Base-by-base conservation (phyloP, 2,888 invertebrate species). In the Caenorhabditis afra region DNA sequence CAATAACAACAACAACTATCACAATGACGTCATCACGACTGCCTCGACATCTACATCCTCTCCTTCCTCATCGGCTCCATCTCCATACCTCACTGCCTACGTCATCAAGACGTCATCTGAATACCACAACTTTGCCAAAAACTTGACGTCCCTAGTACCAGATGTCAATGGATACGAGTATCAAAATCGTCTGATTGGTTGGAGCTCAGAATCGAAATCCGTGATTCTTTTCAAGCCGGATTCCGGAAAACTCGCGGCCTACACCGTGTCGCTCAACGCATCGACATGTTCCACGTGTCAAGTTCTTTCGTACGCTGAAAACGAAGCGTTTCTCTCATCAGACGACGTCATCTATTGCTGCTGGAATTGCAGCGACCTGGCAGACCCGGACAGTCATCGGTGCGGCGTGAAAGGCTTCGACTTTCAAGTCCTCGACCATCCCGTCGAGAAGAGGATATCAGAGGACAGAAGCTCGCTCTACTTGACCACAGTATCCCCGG, bases 21-120 rank as follows among this genome's bases (percentile, higher is more conserved):
- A 47, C 12, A 61, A 62, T 23, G 64, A 70, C 53, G 41, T 64
- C 14, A 18, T 71, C 3, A 70, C 67, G 1, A 68, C 68, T 10
- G 41, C 58, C 14, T 57, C 68, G 11, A 49, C 75, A 11, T 41
- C 41, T 41, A 62, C 70, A 11, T 20, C 37, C 8, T 35, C 44
- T 8, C 20, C 20, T 23, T 23, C 66, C 1, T 41, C 61, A 1
- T 0, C 20, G 16, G 5, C 47, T 10, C 53, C 77, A 16, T 45
- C 58, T 1, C 45, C 68, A 47, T 77, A 52, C 29, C 50, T 66
- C 1, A 20, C 3, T 1, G 70, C 65, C 0, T 71, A 29, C 47
- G 58, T 77, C n/a, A 39, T 45, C 7, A 70, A 71, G 49, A 77
- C 70, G 1, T 55, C 77, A 8, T 77, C 70, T 3, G 59, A 70